Percentiles rank a stretch among this genome's conserved stretches.
phyloP scores from a whole-genome alignment of 2,797 vertebrate species.

The Rhinichthys osculus region DNA sequence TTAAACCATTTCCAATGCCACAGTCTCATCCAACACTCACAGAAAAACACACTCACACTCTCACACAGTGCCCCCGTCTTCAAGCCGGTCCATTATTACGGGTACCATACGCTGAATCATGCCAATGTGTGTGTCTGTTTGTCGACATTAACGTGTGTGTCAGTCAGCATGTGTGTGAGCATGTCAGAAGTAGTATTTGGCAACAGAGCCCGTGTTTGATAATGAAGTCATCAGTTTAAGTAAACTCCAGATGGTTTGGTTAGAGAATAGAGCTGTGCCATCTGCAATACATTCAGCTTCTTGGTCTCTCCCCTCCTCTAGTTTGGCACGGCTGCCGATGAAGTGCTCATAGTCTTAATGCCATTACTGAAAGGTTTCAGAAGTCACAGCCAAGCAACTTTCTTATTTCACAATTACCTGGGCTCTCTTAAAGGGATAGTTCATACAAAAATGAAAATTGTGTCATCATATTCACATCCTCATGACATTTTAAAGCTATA shows the following conservation, averaged over 20 bases:
- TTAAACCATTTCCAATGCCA: constrained; percentile 24
- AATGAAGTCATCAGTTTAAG: constrained; percentile 86
- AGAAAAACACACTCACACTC: constrained; percentile 27
- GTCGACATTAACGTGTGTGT: constrained; percentile 26
- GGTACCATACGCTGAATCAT: constrained; percentile 57
- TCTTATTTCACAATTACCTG: constrained; percentile 67
- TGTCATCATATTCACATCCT: neutral
- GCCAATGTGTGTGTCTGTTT: constrained; percentile 37
- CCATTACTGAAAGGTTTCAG: constrained; percentile 83
- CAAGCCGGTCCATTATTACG: constrained; percentile 53
- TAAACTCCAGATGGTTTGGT: constrained; percentile 82
- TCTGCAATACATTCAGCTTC: constrained; percentile 83
- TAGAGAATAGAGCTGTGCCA: constrained; percentile 84
- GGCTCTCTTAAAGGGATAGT: constrained; percentile 33
- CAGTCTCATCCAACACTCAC: constrained; percentile 30
- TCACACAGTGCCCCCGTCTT: constrained; percentile 51
- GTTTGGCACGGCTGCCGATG: constrained; percentile 73
- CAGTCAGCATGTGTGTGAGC: constrained; percentile 46
- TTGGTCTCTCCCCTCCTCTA: constrained; percentile 56
- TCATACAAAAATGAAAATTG: neutral
- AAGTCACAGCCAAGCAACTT: constrained; percentile 82
- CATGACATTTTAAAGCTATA: neutral
- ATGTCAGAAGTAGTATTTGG: constrained; percentile 76
- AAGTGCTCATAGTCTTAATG: constrained; percentile 79
- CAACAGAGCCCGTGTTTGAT: constrained; percentile 77